Evolutionary conservation across 1,140 invertebrate genomes (phyloP).

Genomic region (Lordiphosa mommai): DNA sequence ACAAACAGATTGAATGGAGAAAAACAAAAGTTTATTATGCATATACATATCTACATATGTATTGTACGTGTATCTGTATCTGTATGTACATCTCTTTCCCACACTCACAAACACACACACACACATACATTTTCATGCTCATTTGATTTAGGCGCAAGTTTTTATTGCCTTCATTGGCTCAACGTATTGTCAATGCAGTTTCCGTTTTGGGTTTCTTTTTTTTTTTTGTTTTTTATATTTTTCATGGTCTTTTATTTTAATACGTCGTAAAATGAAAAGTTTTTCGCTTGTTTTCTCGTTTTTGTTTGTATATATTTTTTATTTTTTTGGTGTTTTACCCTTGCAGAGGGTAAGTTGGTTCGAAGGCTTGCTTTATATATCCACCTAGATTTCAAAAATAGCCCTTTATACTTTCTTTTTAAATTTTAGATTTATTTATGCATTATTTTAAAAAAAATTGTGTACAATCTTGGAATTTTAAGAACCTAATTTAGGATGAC

Average conservation of each 20-base stretch:
- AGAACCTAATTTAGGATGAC: no score
- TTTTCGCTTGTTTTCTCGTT: constrained; percentile 23
- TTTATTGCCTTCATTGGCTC: constrained; percentile 24
- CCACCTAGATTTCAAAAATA: no score
- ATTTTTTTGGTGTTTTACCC: neutral
- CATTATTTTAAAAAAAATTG: no score
- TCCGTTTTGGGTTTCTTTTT: neutral
- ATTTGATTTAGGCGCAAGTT: constrained; percentile 32
- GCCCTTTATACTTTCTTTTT: no score
- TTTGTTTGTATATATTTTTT: constrained; percentile 11
- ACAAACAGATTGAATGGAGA: constrained; percentile 18
- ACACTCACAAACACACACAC: neutral
- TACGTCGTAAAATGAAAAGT: constrained; percentile 64
- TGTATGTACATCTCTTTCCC: neutral
- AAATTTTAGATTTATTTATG: no score
- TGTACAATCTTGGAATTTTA: no score
- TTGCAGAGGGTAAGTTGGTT: constrained; percentile 32
- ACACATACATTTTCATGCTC: constrained; percentile 6
- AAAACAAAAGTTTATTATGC: constrained; percentile 18
- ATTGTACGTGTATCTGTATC: constrained; percentile 16
- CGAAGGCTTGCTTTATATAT: no score
- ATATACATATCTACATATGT: neutral
- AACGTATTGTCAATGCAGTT: constrained; percentile 26
- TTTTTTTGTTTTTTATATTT: constrained; percentile 6
- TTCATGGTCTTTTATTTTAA: constrained; percentile 62